Percentiles rank a stretch among this genome's conserved stretches.
Evolutionary conservation across 1,140 invertebrate species (phyloP).

Genomic region (Teleopsis dalmanni): DNA sequence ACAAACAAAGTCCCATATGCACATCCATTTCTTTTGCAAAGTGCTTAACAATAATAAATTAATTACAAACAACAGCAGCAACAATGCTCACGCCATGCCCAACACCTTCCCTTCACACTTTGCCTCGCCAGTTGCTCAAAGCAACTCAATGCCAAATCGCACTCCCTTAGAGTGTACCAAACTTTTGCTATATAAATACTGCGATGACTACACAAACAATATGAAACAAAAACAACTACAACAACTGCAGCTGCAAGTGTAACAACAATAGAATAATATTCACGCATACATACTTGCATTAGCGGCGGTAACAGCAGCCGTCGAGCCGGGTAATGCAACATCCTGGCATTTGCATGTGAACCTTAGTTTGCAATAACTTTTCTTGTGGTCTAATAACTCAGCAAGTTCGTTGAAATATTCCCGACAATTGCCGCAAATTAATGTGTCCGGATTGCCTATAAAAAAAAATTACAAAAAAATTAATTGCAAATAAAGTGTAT

Average conservation of each 20-base stretch:
- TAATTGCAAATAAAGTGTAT: not conserved
- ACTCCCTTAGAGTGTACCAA: too few species aligned
- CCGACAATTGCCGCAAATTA: constrained; percentile 82
- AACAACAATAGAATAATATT: constrained; percentile 11
- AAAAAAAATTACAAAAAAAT: not conserved
- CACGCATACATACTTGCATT: constrained; percentile 40
- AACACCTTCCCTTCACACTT: not conserved
- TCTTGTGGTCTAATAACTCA: constrained; percentile 79
- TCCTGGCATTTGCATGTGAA: constrained; percentile 78
- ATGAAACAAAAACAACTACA: not conserved
- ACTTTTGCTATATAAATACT: too few species aligned
- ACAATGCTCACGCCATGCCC: not conserved
- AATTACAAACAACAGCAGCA: constrained; percentile 30
- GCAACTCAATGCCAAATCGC: too few species aligned
- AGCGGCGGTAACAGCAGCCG: too few species aligned
- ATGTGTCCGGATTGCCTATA: constrained; percentile 73
- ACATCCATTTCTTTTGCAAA: constrained; percentile 20
- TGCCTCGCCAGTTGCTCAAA: too few species aligned
- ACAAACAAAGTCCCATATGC: too few species aligned
- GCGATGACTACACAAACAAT: not conserved
- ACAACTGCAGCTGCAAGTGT: constrained; percentile 21
- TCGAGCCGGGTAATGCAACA: constrained; percentile 37
- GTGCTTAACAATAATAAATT: constrained; percentile 46
- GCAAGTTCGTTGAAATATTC: constrained; percentile 75
- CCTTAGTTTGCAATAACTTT: constrained; percentile 73